Evolutionary conservation across 2,113 vertebrate genomes (phyloP), one percentile per base, ranked within the genome.

Genomic region (Sisor rabdophorus): DNA sequence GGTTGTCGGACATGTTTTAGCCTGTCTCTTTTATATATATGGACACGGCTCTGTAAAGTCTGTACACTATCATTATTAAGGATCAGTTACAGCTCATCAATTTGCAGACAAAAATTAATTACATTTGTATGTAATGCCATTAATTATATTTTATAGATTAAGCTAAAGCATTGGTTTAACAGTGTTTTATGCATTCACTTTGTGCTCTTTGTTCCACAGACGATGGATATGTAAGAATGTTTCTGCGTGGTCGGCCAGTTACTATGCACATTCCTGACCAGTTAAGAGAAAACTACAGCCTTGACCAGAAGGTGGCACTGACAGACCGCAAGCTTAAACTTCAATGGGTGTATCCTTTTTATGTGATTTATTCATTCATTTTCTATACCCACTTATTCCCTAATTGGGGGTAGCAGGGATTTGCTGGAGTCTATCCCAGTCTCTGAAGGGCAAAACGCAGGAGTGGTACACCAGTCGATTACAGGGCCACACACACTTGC

Each of bases 301-400:
- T 97, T 30, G 94, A 96, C 67, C 79, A 89, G 0, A 94, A 93
- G 82, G 85, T 84, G 1, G 92, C 92, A 30, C 87, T 92, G 55
- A 93, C 94, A 0, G 84, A 92, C n/a, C 85, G 80, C 83, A 92
- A 94, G 7, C 89, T 96, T 53, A 95, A 95, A 65, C 89, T 97
- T 77, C 92, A 95, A 80, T 97, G 95, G 95, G 95, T 94, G 95
- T 97, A 97, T 97, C 95, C 94, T 94, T 89, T 54, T 24, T 13
- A 0, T 77, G 24, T 30, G 13, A 22, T 26, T 71, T 10, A 17
- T 65, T 71, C 32, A 36, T 36, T 36, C 32, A 36, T 36, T 36
- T 36, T 36, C 32, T 36, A 36, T 36, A 36, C 32, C 32, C 32
- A 7, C 32, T 36, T 36, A 4, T 36, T 36, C 32, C 7, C 32